phyloP scores from a whole-genome alignment of 2,888 invertebrate genomes.

The Rhogogaster chlorosoma region DNA sequence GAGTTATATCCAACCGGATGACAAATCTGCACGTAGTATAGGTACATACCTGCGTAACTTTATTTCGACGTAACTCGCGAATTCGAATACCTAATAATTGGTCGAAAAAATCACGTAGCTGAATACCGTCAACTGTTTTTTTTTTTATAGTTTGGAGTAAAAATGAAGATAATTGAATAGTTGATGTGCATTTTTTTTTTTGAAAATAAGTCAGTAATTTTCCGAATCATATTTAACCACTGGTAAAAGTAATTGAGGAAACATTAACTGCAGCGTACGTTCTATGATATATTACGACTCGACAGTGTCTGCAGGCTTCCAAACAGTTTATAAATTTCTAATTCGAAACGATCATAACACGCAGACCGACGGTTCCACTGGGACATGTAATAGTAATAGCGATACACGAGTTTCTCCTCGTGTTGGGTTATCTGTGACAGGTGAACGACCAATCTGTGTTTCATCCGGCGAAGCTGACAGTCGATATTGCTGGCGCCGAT shows the following conservation, averaged over 20 bases:
- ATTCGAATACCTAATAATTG: background rate
- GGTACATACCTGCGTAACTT: background rate
- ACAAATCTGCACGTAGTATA: constrained; percentile 39
- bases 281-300: background rate
- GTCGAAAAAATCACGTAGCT: background rate
- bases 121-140: background rate
- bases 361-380: background rate
- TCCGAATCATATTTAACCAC: background rate
- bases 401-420: constrained; percentile 12
- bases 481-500: constrained; percentile 32
- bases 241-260: background rate
- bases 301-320: background rate
- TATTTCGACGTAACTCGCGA: background rate
- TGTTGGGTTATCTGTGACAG: constrained; percentile 32
- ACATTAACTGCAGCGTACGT: background rate
- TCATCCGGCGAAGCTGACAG: constrained; percentile 13
- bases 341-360: constrained; percentile 13
- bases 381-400: constrained; percentile 4
- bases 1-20: constrained; percentile 22
- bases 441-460: constrained; percentile 40
- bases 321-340: constrained; percentile 28
- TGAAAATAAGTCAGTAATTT: background rate
- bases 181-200: background rate
- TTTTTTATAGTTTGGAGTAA: too few relatives aligned
- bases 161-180: too few relatives aligned